Evolutionary conservation across 2,113 vertebrate genomes (phyloP), one percentile per base, ranked within the genome.

Genomic region (Cyphotilapia sp.): DNA sequence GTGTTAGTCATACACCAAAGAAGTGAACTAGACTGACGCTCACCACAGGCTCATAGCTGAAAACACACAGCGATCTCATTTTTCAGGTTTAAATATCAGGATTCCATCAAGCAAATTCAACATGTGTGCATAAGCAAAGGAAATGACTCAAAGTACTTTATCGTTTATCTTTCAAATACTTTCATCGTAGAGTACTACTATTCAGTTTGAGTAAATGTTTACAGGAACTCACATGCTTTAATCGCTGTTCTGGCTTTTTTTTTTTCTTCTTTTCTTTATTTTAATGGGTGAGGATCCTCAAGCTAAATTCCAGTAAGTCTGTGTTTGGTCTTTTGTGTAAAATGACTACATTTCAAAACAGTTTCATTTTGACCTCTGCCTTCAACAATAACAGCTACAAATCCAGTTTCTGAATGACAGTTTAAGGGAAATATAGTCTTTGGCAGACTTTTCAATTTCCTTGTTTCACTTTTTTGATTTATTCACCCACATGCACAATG

Each of bases 31-130:
- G 71, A 78, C 6, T 31, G 16, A 49, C 9, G 1, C 45, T 78
- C 74, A 9, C 17, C 27, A 78, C 16, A 78, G 27, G 47, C 45
- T 78, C 74, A 51, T 49, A 47, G 74, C 74, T 78, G 27, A 31
- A 51, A 78, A 51, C 27, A 78, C 24, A 51, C 74, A 51, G 71
- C 3, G 7, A 78, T 51, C 17, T 51, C 6, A 78, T 51, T 78
- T 78, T 78, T 51, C 27, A 78, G 74, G n/a, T 54, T 29, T 78
- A 87, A 89, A 87, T 87, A 87, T 90, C 74, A 92, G 69, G 45
- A 76, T 89, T 81, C 29, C 80, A 35, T 54, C 5, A 82, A 91
- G 85, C 47, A 81, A 59, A 66, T 66, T 87, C 27, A 76, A 57
- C 14, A 74, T 35, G 31, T 31, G 24, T 82, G 19, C 35, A 51